These are phyloP conservation scores for Aegithalos caudatus DNA, from an alignment of 2,113 vertebrate genomes.

Conservation along the genomic window DNA sequence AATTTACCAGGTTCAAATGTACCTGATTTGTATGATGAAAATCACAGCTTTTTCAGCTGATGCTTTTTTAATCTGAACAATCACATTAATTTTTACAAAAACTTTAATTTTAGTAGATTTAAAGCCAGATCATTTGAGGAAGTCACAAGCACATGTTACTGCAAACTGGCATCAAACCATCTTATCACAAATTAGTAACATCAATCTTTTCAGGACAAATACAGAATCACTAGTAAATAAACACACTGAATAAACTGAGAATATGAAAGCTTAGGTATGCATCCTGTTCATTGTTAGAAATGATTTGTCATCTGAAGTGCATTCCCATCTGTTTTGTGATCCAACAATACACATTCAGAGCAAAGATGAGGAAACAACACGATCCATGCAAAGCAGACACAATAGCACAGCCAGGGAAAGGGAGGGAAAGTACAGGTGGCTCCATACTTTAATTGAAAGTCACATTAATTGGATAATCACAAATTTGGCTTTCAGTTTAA, in stretches of 20 bases:
- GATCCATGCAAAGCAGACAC: slow-evolving; percentile 61
- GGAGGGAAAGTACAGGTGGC: slow-evolving; percentile 41
- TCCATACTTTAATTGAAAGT: slow-evolving; percentile 16
- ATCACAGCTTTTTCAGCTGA: background rate
- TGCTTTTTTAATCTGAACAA: background rate
- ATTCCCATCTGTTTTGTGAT: slow-evolving; percentile 92
- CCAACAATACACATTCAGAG: slow-evolving; percentile 46
- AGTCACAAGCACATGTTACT: slow-evolving; percentile 38
- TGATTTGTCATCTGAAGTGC: slow-evolving; percentile 38
- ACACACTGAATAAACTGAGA: slow-evolving; percentile 14
- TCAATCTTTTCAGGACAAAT: background rate
- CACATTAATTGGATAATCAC: background rate
- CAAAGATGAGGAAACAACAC: background rate
- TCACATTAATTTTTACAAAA: background rate
- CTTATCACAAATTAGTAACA: background rate
- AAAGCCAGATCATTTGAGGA: slow-evolving; percentile 28
- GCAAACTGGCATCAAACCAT: slow-evolving; percentile 44
- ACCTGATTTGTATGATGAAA: background rate
- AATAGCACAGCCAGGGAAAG: slow-evolving; percentile 5
- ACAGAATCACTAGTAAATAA: slow-evolving; percentile 24
- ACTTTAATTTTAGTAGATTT: background rate
- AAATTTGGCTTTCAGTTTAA: background rate
- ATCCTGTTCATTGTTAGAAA: slow-evolving; percentile 8
- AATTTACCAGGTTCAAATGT: background rate
- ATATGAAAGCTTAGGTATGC: background rate